Evolutionary conservation across 2,888 invertebrate species (phyloP), one percentile per base, ranked within the genome.

Genomic region (Alloscopus bannaensis): DNA sequence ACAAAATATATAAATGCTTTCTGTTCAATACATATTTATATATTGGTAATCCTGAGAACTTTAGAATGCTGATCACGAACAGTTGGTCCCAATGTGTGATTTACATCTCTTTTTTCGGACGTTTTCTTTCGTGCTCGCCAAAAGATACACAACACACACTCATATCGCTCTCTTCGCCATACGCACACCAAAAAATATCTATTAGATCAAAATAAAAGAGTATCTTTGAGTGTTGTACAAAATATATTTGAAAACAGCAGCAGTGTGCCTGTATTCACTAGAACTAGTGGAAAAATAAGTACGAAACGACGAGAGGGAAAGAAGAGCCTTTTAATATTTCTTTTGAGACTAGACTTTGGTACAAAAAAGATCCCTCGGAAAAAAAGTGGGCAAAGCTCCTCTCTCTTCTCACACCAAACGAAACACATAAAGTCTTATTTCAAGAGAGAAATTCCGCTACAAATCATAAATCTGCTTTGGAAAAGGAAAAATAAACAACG

Each of bases 351-450:
- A 36, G 36, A 36, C 6, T 13, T 6, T 36, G 13, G 36, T 36
- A 36, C 36, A 36, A 36, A 6, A 36, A 36, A 36, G 36, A 45
- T 8, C 36, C 45, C 45, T 45, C 8, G 4, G 18, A 16, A 45
- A 16, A 45, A 45, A 16, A 45, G 45, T n/a, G 45, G n/a, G n/a
- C 6, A 36, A 36, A 36, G 13, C 36, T 8, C 13, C 36, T 36
- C 36, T 36, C 24, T 59, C 59, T 16, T 59, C 28, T 62, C 62
- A 29, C 20, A 20, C 62, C 31, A 20, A 26, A 36, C 36, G 36
- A 36, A 36, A 36, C 8, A 13, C 36, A 36, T 36, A 36, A 36
- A 36, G 36, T 45, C 45, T 45, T n/a, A n/a, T n/a, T n/a, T 16
- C n/a, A 16, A 16, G n/a, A 45, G 45, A 45, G 45, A 45, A n/a